These are phyloP conservation scores for Stramonita haemastoma DNA, from an alignment of 2,888 invertebrate genomes.

Conservation along the genomic window DNA sequence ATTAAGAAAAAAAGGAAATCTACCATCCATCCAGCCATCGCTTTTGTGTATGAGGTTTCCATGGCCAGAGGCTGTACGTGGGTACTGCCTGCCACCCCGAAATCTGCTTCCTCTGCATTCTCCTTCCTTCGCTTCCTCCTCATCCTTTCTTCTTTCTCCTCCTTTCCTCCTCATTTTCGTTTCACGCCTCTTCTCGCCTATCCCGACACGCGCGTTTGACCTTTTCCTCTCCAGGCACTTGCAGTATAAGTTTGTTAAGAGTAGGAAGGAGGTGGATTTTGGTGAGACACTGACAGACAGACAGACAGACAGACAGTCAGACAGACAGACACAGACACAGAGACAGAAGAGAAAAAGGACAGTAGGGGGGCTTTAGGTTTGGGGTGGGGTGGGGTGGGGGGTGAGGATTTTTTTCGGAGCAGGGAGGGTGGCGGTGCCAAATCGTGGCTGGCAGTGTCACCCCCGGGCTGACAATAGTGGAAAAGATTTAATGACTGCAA, in stretches of 20 bases:
- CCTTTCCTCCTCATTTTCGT: not conserved
- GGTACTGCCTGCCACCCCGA: too few species aligned
- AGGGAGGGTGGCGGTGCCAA: not conserved
- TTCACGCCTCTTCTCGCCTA: not conserved
- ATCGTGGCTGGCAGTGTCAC: not conserved
- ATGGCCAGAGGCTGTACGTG: too few species aligned
- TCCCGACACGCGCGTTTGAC: not conserved
- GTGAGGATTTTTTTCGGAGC: not conserved
- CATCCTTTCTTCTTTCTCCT: not conserved
- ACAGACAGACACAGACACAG: too few species aligned
- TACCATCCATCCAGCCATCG: too few species aligned
- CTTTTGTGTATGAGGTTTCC: too few species aligned
- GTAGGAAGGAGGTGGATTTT: too few species aligned
- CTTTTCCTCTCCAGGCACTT: not conserved
- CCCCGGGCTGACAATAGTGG: slow-evolving; percentile 9
- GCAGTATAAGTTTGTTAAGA: not conserved
- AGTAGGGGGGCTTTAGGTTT: not conserved
- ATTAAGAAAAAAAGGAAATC: too few species aligned
- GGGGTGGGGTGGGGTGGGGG: not conserved
- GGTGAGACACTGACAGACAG: too few species aligned
- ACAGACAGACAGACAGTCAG: too few species aligned
- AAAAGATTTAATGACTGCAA: not conserved
- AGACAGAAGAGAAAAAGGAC: too few species aligned
- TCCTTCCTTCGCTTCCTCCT: too few species aligned
- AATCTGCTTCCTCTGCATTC: too few species aligned